Evolutionary conservation across 2,113 vertebrate genomes (phyloP).

Genomic region (Arizona elegans): DNA sequence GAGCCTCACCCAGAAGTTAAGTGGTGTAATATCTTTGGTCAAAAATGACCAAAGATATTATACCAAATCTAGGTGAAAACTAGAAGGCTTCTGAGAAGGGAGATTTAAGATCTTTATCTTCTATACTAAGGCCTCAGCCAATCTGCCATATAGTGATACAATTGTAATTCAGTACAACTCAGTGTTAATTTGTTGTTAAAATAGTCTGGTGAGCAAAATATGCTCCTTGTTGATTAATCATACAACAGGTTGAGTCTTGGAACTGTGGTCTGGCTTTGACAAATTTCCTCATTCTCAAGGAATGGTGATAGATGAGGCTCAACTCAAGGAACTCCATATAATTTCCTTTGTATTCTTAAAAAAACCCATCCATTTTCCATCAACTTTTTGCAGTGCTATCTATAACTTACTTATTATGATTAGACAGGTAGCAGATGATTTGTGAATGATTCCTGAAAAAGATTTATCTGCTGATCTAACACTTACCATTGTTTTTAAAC

Average conservation of each 20-base stretch:
- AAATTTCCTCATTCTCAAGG: constrained; percentile 34
- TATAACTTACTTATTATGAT: not conserved
- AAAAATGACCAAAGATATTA: not conserved
- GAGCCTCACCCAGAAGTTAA: not conserved
- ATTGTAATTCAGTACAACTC: not conserved
- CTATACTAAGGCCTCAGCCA: not conserved
- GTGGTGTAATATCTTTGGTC: not conserved
- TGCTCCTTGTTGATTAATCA: not conserved
- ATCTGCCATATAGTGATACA: not conserved
- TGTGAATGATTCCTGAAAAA: not conserved
- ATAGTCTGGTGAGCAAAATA: not conserved
- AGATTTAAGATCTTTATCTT: not conserved
- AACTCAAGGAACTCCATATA: constrained; percentile 14
- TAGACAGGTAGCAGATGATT: not conserved
- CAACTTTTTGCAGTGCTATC: not conserved
- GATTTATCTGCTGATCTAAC: not conserved
- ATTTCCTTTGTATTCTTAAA: not conserved
- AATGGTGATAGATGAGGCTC: constrained; percentile 31
- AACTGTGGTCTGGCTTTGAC: constrained; percentile 25
- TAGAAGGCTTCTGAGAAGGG: not conserved
- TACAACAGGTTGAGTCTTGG: not conserved
- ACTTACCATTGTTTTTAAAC: not conserved
- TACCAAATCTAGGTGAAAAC: not conserved
- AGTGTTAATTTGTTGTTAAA: not conserved
- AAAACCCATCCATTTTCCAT: not conserved